Evolutionary conservation across 2,888 invertebrate genomes (phyloP).

Genomic region (Agrotis exclamationis): DNA sequence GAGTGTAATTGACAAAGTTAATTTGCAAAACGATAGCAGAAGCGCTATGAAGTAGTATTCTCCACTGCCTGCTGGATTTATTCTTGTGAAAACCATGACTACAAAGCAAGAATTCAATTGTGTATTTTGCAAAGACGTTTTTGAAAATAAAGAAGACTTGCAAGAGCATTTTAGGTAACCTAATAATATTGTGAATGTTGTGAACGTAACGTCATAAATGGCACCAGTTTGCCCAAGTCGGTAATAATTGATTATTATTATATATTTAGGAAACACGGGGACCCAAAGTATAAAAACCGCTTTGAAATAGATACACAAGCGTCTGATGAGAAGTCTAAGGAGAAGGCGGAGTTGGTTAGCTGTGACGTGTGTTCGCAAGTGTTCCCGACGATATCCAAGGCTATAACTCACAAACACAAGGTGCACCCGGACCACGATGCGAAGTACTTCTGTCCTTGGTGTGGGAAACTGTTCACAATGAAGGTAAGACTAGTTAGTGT

Average conservation of each 20-base stretch:
- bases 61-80: constrained; percentile 34
- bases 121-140: constrained; percentile 90
- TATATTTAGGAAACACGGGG: constrained; percentile 91
- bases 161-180: constrained; percentile 92
- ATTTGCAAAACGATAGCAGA: constrained; percentile 24
- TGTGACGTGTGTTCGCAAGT: constrained; percentile 92
- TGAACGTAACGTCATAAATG: constrained; percentile 9
- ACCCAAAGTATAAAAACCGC: constrained; percentile 90
- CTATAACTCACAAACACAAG: constrained; percentile 93
- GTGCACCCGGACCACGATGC: constrained; percentile 92
- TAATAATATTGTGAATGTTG: constrained; percentile 13
- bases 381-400: constrained; percentile 91
- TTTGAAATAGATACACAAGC: constrained; percentile 70
- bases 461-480: constrained; percentile 93
- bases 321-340: constrained; percentile 72
- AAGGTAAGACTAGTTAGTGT: constrained; percentile 84
- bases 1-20: constrained; percentile 13
- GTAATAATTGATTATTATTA: neutral
- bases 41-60: constrained; percentile 21
- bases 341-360: constrained; percentile 80
- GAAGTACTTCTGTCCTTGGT: constrained; percentile 93
- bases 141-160: constrained; percentile 91
- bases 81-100: constrained; percentile 73
- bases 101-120: constrained; percentile 85
- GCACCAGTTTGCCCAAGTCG: neutral